phyloP scores from a whole-genome alignment of 2,888 invertebrate genomes.

The Brachylomia viminalis region DNA sequence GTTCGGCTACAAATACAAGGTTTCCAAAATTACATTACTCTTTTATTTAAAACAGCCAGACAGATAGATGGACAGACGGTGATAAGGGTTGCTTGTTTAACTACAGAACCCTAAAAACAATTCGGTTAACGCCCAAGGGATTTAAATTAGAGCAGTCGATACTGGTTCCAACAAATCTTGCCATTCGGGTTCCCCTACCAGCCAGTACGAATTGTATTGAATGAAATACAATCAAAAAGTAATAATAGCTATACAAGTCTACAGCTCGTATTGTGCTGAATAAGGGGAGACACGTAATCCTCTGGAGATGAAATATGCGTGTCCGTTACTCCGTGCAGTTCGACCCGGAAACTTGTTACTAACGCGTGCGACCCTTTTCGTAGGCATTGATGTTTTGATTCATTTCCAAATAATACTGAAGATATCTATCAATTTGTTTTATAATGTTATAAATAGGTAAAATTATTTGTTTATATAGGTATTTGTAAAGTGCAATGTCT shows the following conservation, averaged over 20 bases:
- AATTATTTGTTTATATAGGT: background rate
- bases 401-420: background rate
- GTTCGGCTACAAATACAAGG: background rate
- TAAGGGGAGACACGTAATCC: constrained; percentile 46
- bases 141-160: constrained; percentile 44
- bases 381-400: constrained; percentile 32
- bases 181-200: constrained; percentile 21
- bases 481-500: background rate
- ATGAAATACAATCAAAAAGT: constrained; percentile 58
- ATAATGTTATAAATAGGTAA: background rate
- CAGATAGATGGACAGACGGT: constrained; percentile 24
- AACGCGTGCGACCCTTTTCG: constrained; percentile 38
- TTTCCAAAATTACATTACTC: constrained; percentile 3
- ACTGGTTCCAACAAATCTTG: constrained; percentile 25
- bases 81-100: constrained; percentile 40
- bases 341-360: constrained; percentile 44
- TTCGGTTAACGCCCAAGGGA: constrained; percentile 30
- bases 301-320: constrained; percentile 28
- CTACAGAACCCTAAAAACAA: constrained; percentile 38
- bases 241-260: constrained; percentile 52
- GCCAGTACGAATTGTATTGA: constrained; percentile 23
- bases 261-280: constrained; percentile 31
- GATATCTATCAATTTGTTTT: no score
- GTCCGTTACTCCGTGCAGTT: constrained; percentile 35
- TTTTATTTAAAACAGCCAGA: constrained; percentile 29